Conservation (phyloP, 2,888 invertebrate species). For the Pristionchus entomophagus region DNA sequence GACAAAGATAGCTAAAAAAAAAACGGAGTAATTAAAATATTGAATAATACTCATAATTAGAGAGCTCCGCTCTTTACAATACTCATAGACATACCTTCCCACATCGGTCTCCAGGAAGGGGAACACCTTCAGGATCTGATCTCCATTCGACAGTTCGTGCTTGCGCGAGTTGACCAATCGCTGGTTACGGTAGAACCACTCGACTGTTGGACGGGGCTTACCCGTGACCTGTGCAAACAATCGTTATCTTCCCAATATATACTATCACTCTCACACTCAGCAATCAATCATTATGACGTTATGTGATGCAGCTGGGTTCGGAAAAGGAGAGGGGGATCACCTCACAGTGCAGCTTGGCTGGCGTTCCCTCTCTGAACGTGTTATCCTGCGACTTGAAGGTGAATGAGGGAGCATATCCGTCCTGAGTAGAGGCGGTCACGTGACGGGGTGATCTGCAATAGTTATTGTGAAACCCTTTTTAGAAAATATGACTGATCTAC, state of each 20-base stretch:
- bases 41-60: background rate
- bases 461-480: no score
- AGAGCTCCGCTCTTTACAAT: background rate
- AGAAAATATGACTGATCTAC: no score
- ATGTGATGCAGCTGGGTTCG: background rate
- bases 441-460: constrained; percentile 19
- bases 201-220: constrained; percentile 11
- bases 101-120: constrained; percentile 72
- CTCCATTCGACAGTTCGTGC: constrained; percentile 57
- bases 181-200: constrained; percentile 44
- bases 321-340: background rate
- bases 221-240: constrained; percentile 11
- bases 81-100: constrained; percentile 57
- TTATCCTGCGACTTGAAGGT: constrained; percentile 16
- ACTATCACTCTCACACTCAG: no score
- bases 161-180: constrained; percentile 65
- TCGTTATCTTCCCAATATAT: no score
- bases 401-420: background rate
- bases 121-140: constrained; percentile 65
- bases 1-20: constrained; percentile 74
- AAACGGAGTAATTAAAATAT: background rate
- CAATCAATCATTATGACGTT: no score
- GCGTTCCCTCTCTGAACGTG: constrained; percentile 48
- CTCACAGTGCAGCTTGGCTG: constrained; percentile 50
- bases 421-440: background rate